These are phyloP conservation scores for Nezara viridula DNA, from an alignment of 2,888 invertebrate genomes.

Conservation along the genomic window DNA sequence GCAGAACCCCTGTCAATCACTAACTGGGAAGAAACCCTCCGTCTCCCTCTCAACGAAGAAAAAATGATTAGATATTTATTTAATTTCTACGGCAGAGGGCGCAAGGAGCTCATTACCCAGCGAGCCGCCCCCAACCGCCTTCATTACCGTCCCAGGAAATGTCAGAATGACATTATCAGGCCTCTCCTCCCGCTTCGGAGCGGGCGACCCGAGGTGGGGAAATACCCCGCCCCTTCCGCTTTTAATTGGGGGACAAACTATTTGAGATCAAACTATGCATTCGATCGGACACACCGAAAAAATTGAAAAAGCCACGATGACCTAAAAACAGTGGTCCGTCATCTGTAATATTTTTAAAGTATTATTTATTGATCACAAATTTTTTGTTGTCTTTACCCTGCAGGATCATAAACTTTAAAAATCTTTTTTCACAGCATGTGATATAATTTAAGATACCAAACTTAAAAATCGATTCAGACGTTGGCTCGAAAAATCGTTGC, in stretches of 20 bases:
- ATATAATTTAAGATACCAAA: no score
- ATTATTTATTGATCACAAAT: no score
- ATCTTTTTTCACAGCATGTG: no score
- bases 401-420: no score
- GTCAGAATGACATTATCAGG: conserved; percentile 62
- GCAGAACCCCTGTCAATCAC: background rate
- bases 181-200: background rate
- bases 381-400: no score
- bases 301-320: no score
- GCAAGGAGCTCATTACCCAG: conserved; percentile 34
- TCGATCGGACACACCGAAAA: no score
- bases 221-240: background rate
- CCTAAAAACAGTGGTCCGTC: no score
- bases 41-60: background rate
- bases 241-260: background rate
- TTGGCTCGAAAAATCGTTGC: no score
- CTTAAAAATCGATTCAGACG: no score
- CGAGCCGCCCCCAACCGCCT: conserved; percentile 53
- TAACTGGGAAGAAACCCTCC: background rate
- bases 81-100: conserved; percentile 59
- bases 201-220: background rate
- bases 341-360: no score
- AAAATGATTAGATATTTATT: conserved; percentile 64
- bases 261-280: background rate
- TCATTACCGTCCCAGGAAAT: conserved; percentile 58